Base-by-base conservation (phyloP, 2,113 vertebrate genomes). In the Charina bottae region DNA sequence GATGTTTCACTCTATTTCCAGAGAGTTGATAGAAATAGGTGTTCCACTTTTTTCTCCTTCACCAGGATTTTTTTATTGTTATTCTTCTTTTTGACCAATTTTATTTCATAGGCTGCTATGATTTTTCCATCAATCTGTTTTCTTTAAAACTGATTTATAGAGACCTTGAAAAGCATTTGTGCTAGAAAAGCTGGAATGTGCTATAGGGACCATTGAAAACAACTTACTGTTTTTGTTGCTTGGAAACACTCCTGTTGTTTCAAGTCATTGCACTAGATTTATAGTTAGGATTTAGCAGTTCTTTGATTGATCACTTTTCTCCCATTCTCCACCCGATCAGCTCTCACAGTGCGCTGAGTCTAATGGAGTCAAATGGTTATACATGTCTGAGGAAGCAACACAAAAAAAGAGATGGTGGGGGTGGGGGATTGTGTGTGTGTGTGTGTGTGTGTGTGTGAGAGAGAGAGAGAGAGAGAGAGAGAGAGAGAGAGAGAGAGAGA, bases 61-160 rank as follows among this genome's bases (percentile, higher is more conserved):
- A 91, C 85, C 90, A 84, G 58, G 87, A 93, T 95, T 91, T 58
- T 87, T 84, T 59, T 21, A 78, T 68, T 78, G 72, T 78, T 78
- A 55, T 55, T 85, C 49, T 55, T 85, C 28, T 83, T 83, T 85
- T 78, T 53, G 19, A 84, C 46, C 83, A 84, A 24, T 96, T 92
- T 91, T 94, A 93, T 54, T 97, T 96, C 96, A 89, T 96, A 95
- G 96, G 91, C 91, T 96, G 89, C 95, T 96, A 92, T 96, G 94
- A 97, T 95, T 96, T 97, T 96, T 96, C 93, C 95, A 96, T 96
- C 95, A 97, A 92, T 90, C 84, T 37, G 84, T 68, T 96, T 92
- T 97, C 96, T 96, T 97, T 96, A 96, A 97, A 97, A 94, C 95
- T 96, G 96, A 97, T 98, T 97, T 97, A 97, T 96, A 95, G 94